Evolutionary conservation across 2,888 invertebrate genomes (phyloP), one percentile per base, ranked within the genome.

Genomic region (Hydropsyche betteni): DNA sequence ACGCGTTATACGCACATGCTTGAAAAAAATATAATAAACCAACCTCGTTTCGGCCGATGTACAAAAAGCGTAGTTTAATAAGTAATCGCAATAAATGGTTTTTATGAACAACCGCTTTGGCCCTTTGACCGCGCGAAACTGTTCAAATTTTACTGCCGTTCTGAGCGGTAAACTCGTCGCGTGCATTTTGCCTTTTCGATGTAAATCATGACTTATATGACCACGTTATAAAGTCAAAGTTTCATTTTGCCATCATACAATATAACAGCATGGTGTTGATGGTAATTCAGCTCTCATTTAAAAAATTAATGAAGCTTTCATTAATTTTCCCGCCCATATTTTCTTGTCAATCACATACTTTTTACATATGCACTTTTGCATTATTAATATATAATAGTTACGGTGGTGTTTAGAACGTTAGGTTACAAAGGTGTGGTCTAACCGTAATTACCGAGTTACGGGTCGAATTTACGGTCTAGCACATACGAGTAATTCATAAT

Each of bases 51-150:
- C n/a, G 14, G 14, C 53, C 8, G 5, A 16, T 53, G 12, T 16
- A 16, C 12, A 53, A 14, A 12, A 61, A 61, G 12, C 58, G 10
- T 12, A 6, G 61, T 24, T 61, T 5, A 61, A 61, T 61, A 61
- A 61, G 34, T 61, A 61, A 61, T 61, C 34, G 8, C 24, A 33
- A 61, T 61, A 61, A 61, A 61, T 61, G 61, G 61, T 61, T 34
- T 61, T 61, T 61, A 24, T 33, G 24, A 61, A 24, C 24, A 24
- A 34, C 33, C 61, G 34, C 61, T 61, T 33, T 61, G 24, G 24
- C 61, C 24, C 61, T 24, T 61, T 16, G 61, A 61, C 24, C 61
- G 61, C 61, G 24, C 12, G 24, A 61, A 61, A 61, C 24, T 61
- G 61, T 12, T 34, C 12, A 12, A 34, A 33, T 14, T 33, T 33